These are phyloP conservation scores for Taenioides sp. DNA, from an alignment of 2,797 vertebrate genomes.

Conservation along the genomic window DNA sequence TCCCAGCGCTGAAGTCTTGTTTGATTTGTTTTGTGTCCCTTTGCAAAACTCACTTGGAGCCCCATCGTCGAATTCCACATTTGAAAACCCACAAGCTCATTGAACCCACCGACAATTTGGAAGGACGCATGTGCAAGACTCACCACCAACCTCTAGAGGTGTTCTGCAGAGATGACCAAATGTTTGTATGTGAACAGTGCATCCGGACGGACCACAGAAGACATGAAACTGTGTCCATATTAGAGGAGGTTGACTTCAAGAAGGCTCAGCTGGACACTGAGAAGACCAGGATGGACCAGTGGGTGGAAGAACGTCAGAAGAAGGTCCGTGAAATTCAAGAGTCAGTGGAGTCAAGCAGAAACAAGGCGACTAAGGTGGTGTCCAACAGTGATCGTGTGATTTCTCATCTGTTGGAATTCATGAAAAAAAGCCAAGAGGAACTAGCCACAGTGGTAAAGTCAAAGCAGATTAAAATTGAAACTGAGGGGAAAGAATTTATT, in stretches of 20 bases:
- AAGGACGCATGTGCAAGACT: slow-evolving; percentile 53
- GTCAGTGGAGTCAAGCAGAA: slow-evolving; percentile 15
- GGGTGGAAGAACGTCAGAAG: slow-evolving; percentile 36
- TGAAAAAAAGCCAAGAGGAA: slow-evolving; percentile 50
- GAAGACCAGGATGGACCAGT: slow-evolving; percentile 1
- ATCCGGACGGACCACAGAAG: slow-evolving; percentile 39
- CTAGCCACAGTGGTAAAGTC: slow-evolving; percentile 44
- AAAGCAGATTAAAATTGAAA: slow-evolving; percentile 38
- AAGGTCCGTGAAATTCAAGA: slow-evolving; percentile 39
- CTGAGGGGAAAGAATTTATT: slow-evolving; percentile 33
- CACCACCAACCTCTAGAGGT: slow-evolving; percentile 53
- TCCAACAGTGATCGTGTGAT: slow-evolving; percentile 25
- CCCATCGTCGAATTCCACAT: slow-evolving; percentile 42
- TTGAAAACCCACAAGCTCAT: slow-evolving; percentile 70
- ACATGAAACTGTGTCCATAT: slow-evolving; percentile 42
- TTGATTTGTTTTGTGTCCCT: slow-evolving; percentile 63
- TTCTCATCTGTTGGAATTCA: slow-evolving; percentile 36
- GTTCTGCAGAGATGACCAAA: slow-evolving; percentile 57
- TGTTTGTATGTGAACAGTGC: slow-evolving; percentile 55
- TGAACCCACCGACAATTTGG: slow-evolving; percentile 47
- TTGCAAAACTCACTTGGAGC: slow-evolving; percentile 61
- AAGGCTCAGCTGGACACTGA: slow-evolving; percentile 19
- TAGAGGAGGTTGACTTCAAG: slow-evolving; percentile 45
- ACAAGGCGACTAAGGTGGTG: slow-evolving; percentile 13
- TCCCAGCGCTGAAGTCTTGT: slow-evolving; percentile 58